These are phyloP conservation scores for Trissolcus basalis DNA, from an alignment of 1,140 invertebrate species.

Conservation along the genomic window DNA sequence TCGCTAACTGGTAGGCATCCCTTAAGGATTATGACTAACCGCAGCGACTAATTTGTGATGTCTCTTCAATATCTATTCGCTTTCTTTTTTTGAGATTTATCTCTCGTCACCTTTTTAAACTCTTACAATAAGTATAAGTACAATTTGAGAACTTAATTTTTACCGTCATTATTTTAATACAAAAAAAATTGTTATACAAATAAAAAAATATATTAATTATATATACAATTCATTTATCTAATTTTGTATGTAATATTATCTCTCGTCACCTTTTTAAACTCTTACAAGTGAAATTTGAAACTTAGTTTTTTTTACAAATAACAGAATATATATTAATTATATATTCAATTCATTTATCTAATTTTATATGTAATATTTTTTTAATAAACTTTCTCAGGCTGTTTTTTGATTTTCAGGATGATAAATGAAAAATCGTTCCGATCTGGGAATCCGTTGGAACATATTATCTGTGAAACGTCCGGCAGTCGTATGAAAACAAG, in stretches of 20 bases:
- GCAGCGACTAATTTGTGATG: conserved; percentile 75
- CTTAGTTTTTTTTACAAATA: not conserved
- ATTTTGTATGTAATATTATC: too few species aligned
- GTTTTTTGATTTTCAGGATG: conserved; percentile 1
- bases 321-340: too few species aligned
- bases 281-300: conserved; percentile 30
- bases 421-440: conserved; percentile 47
- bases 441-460: conserved; percentile 56
- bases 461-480: conserved; percentile 73
- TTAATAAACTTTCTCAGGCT: too few species aligned
- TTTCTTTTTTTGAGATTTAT: conserved; percentile 34
- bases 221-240: too few species aligned
- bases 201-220: too few species aligned
- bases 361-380: too few species aligned
- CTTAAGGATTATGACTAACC: conserved; percentile 74
- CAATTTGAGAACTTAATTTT: conserved; percentile 15
- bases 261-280: conserved; percentile 33
- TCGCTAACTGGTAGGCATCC: conserved; percentile 64
- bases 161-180: not conserved
- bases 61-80: conserved; percentile 40
- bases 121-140: conserved; percentile 31
- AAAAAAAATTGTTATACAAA: too few species aligned
- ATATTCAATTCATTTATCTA: too few species aligned
- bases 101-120: conserved; percentile 31
- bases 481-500: conserved; percentile 68